Conservation (phyloP, 2,797 vertebrate species). For the Myotis vivesi region DNA sequence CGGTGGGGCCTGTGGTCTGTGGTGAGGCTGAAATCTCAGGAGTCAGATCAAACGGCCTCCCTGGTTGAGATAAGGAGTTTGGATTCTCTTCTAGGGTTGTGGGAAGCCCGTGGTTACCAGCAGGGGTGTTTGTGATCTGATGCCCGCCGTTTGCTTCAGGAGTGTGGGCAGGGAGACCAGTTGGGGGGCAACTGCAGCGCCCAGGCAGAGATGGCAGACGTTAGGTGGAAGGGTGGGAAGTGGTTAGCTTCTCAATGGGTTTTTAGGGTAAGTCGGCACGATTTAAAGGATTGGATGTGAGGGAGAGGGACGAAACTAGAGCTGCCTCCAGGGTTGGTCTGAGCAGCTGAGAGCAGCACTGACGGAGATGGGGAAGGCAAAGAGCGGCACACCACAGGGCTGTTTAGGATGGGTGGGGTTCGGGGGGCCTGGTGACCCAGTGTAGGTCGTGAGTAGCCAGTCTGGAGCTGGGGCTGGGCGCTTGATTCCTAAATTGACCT, state of each 20-base stretch:
- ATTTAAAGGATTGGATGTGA: neutral
- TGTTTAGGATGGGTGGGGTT: accelerated
- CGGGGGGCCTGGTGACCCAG: neutral
- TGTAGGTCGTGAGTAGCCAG: neutral
- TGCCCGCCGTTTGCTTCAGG: neutral
- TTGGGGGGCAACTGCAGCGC: accelerated
- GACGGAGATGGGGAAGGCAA: no score
- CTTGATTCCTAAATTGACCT: neutral
- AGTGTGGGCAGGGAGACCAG: neutral
- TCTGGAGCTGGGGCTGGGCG: neutral
- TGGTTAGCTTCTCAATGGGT: neutral
- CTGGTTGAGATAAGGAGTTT: neutral
- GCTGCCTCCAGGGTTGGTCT: neutral
- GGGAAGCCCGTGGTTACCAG: conserved; percentile 10
- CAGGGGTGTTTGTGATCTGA: neutral
- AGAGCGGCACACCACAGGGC: neutral
- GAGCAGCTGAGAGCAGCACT: neutral
- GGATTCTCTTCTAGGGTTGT: neutral
- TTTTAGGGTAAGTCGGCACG: neutral
- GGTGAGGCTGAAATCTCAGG: neutral
- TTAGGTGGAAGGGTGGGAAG: neutral
- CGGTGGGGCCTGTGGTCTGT: neutral
- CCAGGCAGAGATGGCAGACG: accelerated
- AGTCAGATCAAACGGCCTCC: neutral
- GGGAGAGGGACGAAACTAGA: neutral